Base-by-base conservation (phyloP, 2,113 vertebrate species). In the Pachypanchax playfairii region DNA sequence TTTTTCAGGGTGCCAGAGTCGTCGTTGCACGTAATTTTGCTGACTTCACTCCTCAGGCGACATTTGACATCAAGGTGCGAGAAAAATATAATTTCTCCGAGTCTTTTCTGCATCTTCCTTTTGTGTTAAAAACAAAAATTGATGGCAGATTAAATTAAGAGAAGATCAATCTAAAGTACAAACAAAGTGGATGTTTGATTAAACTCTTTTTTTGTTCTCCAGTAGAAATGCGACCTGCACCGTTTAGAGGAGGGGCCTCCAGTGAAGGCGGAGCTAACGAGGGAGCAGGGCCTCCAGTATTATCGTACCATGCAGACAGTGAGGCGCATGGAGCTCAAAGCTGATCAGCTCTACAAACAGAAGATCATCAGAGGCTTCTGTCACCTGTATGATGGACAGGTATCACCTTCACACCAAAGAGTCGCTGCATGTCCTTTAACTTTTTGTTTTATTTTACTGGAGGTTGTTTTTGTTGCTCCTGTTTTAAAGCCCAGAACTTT, bases 331-430 rank as follows among this genome's bases (percentile, higher is more conserved):
- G 96, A 99, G 88, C 91, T 98, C 0, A 99, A 98, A 75, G 92
- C 97, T 1, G 97, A 99, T 52, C 96, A 99, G 91, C 90, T 99
- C 1, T 98, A 99, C 85, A 92, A 92, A 44, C 91, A 92, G 85
- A 91, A 92, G 83, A 96, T 99, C 67, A 97, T 99, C 73, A 87
- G 96, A 54, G 96, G 97, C 17, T 98, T 99, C 89, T 98, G 97
- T 58, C 97, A 98, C 79, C 92, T 98, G 43, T 98, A 94, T 17
- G 96, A 98, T 31, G 96, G 96, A 46, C 97, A 99, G 91, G 97
- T 96, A 56, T 5, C 35, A 36, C 6, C 5, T 35, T 35, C 9
- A 35, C 5, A 35, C 5, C 33, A 5, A 2, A 35, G n/a, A 42
- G 17, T 17, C n/a, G n/a, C n/a, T n/a, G n/a, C n/a, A n/a, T n/a